phyloP scores from a whole-genome alignment of 2,113 vertebrate genomes.

The Phoenicopterus ruber region DNA sequence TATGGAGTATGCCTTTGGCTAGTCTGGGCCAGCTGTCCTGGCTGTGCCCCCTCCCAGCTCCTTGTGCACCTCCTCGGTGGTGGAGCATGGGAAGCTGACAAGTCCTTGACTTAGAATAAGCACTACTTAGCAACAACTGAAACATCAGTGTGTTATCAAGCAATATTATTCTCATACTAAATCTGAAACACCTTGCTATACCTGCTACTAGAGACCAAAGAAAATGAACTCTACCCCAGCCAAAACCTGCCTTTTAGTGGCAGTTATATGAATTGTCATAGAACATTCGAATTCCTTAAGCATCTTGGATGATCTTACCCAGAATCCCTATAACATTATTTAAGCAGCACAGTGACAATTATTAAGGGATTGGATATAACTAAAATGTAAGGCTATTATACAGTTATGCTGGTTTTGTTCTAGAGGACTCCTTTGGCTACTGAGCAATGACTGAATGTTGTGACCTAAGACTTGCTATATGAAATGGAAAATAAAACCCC shows the following conservation, averaged over 20 bases:
- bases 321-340: not conserved
- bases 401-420: not conserved
- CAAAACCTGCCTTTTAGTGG: not conserved
- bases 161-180: too few species aligned
- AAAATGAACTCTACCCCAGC: too few species aligned
- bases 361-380: not conserved
- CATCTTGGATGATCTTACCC: not conserved
- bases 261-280: not conserved
- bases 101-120: too few species aligned
- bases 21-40: too few species aligned
- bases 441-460: not conserved
- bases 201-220: too few species aligned
- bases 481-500: not conserved
- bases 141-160: too few species aligned
- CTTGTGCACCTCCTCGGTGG: too few species aligned
- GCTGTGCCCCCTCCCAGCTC: too few species aligned
- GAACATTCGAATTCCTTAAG: not conserved
- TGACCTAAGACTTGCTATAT: not conserved
- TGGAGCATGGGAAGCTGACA: too few species aligned
- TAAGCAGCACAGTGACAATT: not conserved
- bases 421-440: not conserved
- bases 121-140: too few species aligned
- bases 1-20: too few species aligned
- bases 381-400: not conserved
- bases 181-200: too few species aligned